Base-by-base conservation (phyloP, 92 coral and sea anemone species). In the Zoanthus solanderi region DNA sequence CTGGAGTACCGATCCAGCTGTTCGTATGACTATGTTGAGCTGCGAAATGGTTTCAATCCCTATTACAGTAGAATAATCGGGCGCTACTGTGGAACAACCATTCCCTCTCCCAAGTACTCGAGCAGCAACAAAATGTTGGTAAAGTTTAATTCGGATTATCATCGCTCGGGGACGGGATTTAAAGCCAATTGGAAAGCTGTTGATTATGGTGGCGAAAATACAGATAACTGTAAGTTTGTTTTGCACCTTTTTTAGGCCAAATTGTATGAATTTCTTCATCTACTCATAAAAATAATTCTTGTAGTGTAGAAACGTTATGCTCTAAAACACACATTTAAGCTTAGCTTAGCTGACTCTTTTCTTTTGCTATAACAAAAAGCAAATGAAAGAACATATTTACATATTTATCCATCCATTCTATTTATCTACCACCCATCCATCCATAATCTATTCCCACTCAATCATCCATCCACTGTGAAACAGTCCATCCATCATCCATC, bases 1-100 rank as follows among this genome's bases (percentile, higher is more conserved):
- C 57, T 74, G 48, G 31, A 45, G 32, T 17, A 74, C 57, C 18
- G 8, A 17, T 3, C 0, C 31, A 60, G 75, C 4, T 88, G 91
- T 60, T 81, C 52, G 29, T 32, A 75, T 56, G 91, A 88, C 47
- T 88, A 88, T 44, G 50, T 88, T 7, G 91, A 88, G 47, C 60
- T 88, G n/a, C 76, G 29, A 23, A 86, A 83, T 54, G 88, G 91
- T 83, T 65, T 61, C 9, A 45, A 53, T 50, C 12, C 56, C 29
- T 47, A 2, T 7, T 23, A 12, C 54, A 58, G 63, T 45, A 74
- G 54, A 0, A 34, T 69, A 31, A 29, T 83, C 67, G 91, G 91
- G 5, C 66, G 42, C 45, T 88, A 71, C 28, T 88, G 91, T 57
- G 91, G 91, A 46, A 8, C 78, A 9, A 1, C 11, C 28, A 8